Evolutionary conservation across 1,140 invertebrate genomes (phyloP).

Genomic region (Drosophila baimaii): DNA sequence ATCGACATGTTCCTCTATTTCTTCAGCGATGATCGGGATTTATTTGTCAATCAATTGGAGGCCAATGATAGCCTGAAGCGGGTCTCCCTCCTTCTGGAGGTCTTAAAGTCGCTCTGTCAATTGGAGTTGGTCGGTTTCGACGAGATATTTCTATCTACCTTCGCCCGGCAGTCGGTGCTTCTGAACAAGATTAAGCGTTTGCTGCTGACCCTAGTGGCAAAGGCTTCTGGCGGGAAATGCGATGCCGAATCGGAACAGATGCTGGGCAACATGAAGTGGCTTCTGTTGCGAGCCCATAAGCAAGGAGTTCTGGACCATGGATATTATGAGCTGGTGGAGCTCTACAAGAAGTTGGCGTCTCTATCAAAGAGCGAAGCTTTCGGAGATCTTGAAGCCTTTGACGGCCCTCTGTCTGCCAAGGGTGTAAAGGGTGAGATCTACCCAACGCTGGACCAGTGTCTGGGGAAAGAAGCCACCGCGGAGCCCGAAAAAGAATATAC

Average conservation of each 20-base stretch:
- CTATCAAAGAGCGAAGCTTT: slow-evolving; percentile 20
- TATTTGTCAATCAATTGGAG: slow-evolving; percentile 58
- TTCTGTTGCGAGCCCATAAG: slow-evolving; percentile 58
- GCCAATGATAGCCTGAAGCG: slow-evolving; percentile 64
- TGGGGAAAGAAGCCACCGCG: not conserved
- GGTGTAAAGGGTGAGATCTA: slow-evolving; percentile 61
- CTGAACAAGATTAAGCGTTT: slow-evolving; percentile 40
- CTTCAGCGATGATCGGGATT: slow-evolving; percentile 67
- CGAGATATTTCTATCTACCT: slow-evolving; percentile 38
- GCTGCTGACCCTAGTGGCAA: slow-evolving; percentile 20
- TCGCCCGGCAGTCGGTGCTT: slow-evolving; percentile 42
- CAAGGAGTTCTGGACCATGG: slow-evolving; percentile 25
- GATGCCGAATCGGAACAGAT: slow-evolving; percentile 40
- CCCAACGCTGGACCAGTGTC: slow-evolving; percentile 63
- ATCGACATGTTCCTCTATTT: slow-evolving; percentile 77
- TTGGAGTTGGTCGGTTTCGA: slow-evolving; percentile 84
- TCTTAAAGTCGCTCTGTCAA: slow-evolving; percentile 84
- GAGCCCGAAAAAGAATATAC: not conserved
- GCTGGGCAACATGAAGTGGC: slow-evolving; percentile 49
- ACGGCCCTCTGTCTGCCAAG: not conserved
- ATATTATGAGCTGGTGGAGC: slow-evolving; percentile 43
- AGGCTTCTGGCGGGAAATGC: slow-evolving; percentile 12
- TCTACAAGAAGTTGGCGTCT: slow-evolving; percentile 47
- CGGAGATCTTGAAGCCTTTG: slow-evolving; percentile 28
- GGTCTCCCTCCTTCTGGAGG: slow-evolving; percentile 68